Percentiles rank a stretch among this genome's conserved stretches.
Evolutionary conservation across 2,888 invertebrate genomes (phyloP).

Genomic region (Himalopsyche kuldschensis): DNA sequence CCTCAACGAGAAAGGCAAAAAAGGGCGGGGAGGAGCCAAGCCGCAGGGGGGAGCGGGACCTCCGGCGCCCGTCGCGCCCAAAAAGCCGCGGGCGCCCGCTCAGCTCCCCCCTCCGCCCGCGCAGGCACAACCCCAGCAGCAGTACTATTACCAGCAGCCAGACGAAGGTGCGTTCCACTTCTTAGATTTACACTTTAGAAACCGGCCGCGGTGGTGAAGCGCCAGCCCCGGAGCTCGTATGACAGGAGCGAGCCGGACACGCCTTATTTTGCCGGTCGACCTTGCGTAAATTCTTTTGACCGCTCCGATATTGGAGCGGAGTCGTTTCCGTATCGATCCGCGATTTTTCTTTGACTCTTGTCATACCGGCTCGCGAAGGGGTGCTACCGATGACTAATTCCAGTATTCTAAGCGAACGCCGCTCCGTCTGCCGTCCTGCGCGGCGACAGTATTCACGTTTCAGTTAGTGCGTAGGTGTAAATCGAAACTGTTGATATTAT

Average conservation of each 20-base stretch:
- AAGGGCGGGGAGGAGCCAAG: conserved; percentile 45
- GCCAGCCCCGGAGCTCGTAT: conserved; percentile 63
- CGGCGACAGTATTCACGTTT: conserved; percentile 33
- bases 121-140: conserved; percentile 55
- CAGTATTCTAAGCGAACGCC: conserved; percentile 37
- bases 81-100: conserved; percentile 52
- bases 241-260: conserved; percentile 53
- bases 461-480: conserved; percentile 36
- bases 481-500: conserved; percentile 39
- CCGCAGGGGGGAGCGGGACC: conserved; percentile 49
- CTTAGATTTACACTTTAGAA: conserved; percentile 61
- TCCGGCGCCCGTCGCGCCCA: conserved; percentile 54
- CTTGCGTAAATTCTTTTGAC: conserved; percentile 61
- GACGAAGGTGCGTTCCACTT: conserved; percentile 64
- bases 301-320: conserved; percentile 50
- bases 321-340: conserved; percentile 12
- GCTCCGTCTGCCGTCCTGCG: conserved; percentile 30
- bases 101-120: conserved; percentile 50
- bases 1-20: conserved; percentile 55
- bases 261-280: conserved; percentile 46
- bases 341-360: conserved; percentile 57
- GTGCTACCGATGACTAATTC: conserved; percentile 56
- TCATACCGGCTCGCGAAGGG: conserved; percentile 63
- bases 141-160: conserved; percentile 62
- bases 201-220: conserved; percentile 64